These are phyloP conservation scores for Leucophenga maculata DNA, from an alignment of 2,888 invertebrate species.

Conservation along the genomic window DNA sequence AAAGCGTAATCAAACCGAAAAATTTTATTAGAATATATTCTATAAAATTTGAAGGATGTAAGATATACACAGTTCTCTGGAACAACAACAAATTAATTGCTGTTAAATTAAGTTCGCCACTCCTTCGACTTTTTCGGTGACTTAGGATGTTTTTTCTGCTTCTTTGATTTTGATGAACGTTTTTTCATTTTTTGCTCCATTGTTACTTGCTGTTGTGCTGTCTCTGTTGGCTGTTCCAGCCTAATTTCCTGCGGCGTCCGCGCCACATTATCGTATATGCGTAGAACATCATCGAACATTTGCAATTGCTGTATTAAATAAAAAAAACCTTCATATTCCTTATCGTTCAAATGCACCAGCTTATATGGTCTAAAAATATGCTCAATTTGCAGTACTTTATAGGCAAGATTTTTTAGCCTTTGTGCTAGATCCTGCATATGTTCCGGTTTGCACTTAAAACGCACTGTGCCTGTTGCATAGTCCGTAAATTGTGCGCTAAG, in stretches of 20 bases:
- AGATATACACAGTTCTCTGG: neutral
- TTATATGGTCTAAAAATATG: constrained; percentile 44
- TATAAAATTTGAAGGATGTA: too few relatives aligned
- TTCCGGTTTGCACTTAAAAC: constrained; percentile 49
- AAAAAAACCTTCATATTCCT: constrained; percentile 40
- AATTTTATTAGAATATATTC: too few relatives aligned
- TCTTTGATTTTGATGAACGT: neutral
- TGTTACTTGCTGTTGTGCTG: neutral
- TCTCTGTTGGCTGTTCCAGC: constrained; percentile 32
- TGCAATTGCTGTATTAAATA: constrained; percentile 44
- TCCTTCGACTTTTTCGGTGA: too few relatives aligned
- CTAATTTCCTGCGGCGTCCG: neutral
- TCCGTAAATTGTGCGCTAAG: constrained; percentile 40
- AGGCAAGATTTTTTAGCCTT: constrained; percentile 42
- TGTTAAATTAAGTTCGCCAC: neutral
- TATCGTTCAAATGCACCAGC: constrained; percentile 35
- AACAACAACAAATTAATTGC: neutral
- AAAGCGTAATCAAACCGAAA: too few relatives aligned
- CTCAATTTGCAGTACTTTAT: constrained; percentile 43
- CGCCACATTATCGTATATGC: constrained; percentile 60
- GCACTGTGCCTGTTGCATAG: constrained; percentile 42
- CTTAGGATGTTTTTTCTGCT: too few relatives aligned
- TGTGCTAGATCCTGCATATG: constrained; percentile 38
- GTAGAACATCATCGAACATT: constrained; percentile 45
- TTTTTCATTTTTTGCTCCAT: neutral